These are phyloP conservation scores for Steinernema hermaphroditum DNA, from an alignment of 2,888 invertebrate species.

Conservation along the genomic window DNA sequence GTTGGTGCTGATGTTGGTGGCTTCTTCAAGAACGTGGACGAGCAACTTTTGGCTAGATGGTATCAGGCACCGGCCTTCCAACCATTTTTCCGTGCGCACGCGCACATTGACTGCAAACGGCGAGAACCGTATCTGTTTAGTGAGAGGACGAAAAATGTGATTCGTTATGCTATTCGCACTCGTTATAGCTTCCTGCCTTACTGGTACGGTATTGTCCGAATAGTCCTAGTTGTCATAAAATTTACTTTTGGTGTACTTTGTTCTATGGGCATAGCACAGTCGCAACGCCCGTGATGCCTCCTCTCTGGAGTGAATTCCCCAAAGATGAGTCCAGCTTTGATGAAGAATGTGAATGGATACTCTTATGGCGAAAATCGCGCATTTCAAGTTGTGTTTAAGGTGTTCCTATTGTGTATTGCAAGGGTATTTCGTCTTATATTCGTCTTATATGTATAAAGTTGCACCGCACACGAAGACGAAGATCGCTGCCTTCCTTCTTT, in stretches of 20 bases:
- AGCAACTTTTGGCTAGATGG: conserved; percentile 89
- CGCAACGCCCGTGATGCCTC: conserved; percentile 86
- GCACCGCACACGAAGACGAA: too few relatives aligned
- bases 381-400: too few relatives aligned
- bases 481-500: too few relatives aligned
- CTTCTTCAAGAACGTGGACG: conserved; percentile 93
- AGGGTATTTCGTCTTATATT: too few relatives aligned
- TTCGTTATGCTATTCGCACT: conserved; percentile 75
- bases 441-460: too few relatives aligned
- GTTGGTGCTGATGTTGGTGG: conserved; percentile 96
- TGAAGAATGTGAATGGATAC: conserved; percentile 74
- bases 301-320: conserved; percentile 87
- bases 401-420: too few relatives aligned
- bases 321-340: conserved; percentile 78
- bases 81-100: conserved; percentile 75
- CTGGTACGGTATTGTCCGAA: conserved; percentile 73
- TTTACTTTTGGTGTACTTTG: conserved; percentile 76
- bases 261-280: conserved; percentile 85
- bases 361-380: too few relatives aligned
- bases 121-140: conserved; percentile 93
- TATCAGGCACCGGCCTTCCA: conserved; percentile 71
- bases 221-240: conserved; percentile 13
- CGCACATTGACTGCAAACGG: conserved; percentile 93
- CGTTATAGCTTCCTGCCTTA: conserved; percentile 86
- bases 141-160: conserved; percentile 70